A percentile compares a stretch with the other conserved stretches of the same genome.
These are phyloP conservation scores for Drosophila flavopinicola DNA, from an alignment of 2,888 invertebrate genomes.

Conservation along the genomic window DNA sequence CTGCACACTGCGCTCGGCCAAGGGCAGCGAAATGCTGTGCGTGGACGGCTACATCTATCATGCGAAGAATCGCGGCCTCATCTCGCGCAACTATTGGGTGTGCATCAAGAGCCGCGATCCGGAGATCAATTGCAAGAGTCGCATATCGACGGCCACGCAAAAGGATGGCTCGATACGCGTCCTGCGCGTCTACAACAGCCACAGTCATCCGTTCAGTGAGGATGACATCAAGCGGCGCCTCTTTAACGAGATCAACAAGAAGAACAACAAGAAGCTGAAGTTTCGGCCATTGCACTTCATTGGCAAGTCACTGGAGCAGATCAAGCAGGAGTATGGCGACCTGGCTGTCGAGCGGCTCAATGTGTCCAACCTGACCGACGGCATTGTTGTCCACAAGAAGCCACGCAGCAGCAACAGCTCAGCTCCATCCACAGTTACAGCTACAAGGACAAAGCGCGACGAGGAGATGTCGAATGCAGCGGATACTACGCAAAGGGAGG, in stretches of 20 bases:
- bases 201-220: slow-evolving; percentile 74
- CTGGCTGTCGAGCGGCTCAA: slow-evolving; percentile 66
- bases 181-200: slow-evolving; percentile 73
- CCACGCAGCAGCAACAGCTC: slow-evolving; percentile 39
- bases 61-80: slow-evolving; percentile 73
- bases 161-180: slow-evolving; percentile 74
- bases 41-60: slow-evolving; percentile 81
- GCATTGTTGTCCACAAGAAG: slow-evolving; percentile 68
- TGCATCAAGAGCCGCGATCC: slow-evolving; percentile 80
- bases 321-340: slow-evolving; percentile 76
- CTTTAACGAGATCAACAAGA: slow-evolving; percentile 76
- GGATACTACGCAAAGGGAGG: slow-evolving; percentile 4
- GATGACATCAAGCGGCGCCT: slow-evolving; percentile 78
- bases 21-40: slow-evolving; percentile 80
- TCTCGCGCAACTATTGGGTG: slow-evolving; percentile 81
- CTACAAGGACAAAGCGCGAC: not conserved
- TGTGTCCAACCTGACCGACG: slow-evolving; percentile 62
- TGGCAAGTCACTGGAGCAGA: slow-evolving; percentile 71
- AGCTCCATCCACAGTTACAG: not conserved
- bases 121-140: slow-evolving; percentile 76
- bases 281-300: slow-evolving; percentile 70
- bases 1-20: slow-evolving; percentile 80
- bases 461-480: not conserved
- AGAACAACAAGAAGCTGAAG: slow-evolving; percentile 67
- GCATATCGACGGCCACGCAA: slow-evolving; percentile 75